Base-by-base conservation (phyloP, 1,140 invertebrate genomes). In the Dolichoris vasculosae region DNA sequence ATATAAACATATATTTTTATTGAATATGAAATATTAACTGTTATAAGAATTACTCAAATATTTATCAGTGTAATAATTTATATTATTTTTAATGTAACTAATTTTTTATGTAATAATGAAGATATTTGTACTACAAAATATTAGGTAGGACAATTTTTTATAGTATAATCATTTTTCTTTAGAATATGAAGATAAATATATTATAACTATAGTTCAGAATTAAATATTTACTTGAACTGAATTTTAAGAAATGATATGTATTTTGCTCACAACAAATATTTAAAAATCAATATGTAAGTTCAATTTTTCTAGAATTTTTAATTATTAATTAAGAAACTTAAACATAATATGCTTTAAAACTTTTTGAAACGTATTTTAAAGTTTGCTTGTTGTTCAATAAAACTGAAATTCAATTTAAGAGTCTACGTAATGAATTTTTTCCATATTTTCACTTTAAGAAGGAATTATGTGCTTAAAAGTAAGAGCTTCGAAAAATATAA, bases 341-440 rank as follows among this genome's bases (percentile, higher is more conserved):
- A 7, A 23, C 13, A 23, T 17, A 7, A 9, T 11, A 7, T 3
- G 26, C 0, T n/a, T n/a, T n/a, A n/a, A n/a, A n/a, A n/a, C n/a
- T n/a, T n/a, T n/a, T n/a, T n/a, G n/a, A n/a, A n/a, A n/a, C n/a
- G n/a, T n/a, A n/a, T n/a, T n/a, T n/a, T n/a, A n/a, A n/a, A n/a
- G 23, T 43, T 40, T 26, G 17, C 43, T 73, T 73, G n/a, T n/a
- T n/a, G n/a, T 38, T 20, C 69, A 73, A 73, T 40, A 73, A 40
- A 67, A 67, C 30, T 67, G 63, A 67, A 67, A 67, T 67, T 64
- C 59, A 64, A 64, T 64, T 64, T 64, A 4, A 7, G 59, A n/a
- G 26, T 38, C n/a, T n/a, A 7, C 35, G 15, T 4, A 38, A 4
- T 20, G 67, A 71, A 13, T 15, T 40, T 17, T 75, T 15, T n/a